Conservation (phyloP, 2,113 vertebrate species). For the Muntiacus muntjak region DNA sequence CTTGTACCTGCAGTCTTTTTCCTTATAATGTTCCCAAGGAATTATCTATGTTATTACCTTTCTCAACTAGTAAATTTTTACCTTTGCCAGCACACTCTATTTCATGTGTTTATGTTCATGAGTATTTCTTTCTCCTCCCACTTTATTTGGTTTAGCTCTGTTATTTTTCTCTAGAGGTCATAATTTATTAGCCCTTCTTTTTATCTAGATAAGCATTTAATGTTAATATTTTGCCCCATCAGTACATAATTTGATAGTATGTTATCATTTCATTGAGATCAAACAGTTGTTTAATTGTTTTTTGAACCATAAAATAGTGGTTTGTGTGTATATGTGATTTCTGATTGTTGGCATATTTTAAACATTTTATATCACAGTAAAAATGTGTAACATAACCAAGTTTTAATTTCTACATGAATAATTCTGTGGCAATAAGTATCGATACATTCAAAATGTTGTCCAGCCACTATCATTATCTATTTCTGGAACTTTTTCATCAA, state of each 20-base stretch:
- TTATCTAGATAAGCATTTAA: neutral
- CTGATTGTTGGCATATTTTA: neutral
- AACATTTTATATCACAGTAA: neutral
- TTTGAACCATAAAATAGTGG: neutral
- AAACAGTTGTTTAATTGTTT: neutral
- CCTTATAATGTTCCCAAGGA: neutral
- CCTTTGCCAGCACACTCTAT: neutral
- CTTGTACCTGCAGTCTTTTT: neutral
- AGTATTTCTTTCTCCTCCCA: neutral
- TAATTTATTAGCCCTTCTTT: neutral
- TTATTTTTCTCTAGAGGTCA: neutral
- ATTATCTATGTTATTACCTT: neutral
- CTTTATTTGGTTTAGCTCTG: neutral
- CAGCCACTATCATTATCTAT: neutral
- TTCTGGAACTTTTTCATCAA: neutral
- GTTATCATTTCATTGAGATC: neutral
- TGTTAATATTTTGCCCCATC: neutral
- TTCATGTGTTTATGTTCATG: neutral
- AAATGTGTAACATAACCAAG: neutral
- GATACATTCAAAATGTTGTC: neutral
- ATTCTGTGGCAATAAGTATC: neutral
- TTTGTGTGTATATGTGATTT: neutral
- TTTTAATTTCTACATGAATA: neutral
- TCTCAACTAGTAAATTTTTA: neutral
- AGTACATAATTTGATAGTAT: neutral